Evolutionary conservation across 2,113 vertebrate species (phyloP).

Genomic region (Pitta sordida): DNA sequence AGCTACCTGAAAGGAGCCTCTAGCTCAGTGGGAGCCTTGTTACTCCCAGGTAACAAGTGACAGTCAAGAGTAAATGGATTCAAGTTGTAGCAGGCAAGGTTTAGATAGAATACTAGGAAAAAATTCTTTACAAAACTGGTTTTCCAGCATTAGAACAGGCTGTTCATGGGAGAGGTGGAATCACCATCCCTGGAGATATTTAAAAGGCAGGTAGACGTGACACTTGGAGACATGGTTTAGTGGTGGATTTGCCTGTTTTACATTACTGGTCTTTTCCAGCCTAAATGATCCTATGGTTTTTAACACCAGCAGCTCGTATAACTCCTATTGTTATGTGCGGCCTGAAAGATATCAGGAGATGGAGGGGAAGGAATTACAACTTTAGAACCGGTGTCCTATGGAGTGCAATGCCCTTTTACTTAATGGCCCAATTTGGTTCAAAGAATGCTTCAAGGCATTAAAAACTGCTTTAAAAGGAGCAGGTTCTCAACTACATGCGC

Average conservation of each 20-base stretch:
- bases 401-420: not conserved
- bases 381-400: not conserved
- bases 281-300: not conserved
- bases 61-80: not conserved
- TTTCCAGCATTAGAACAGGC: not conserved
- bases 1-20: not conserved
- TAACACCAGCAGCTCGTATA: not conserved
- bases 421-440: conserved; percentile 36
- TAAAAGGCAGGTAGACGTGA: not conserved
- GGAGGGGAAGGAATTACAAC: not conserved
- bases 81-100: not conserved
- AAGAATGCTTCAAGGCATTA: conserved; percentile 36
- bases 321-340: not conserved
- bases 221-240: not conserved
- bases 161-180: too few species aligned
- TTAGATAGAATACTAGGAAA: not conserved
- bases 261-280: not conserved
- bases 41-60: not conserved
- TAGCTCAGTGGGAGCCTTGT: not conserved
- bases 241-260: not conserved
- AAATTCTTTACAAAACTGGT: not conserved
- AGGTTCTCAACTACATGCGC: not conserved
- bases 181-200: not conserved
- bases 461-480: conserved; percentile 47
- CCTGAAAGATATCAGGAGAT: not conserved